Evolutionary conservation across 1,140 invertebrate genomes (phyloP), one percentile per base, ranked within the genome.

Genomic region (Subanguina moxae): DNA sequence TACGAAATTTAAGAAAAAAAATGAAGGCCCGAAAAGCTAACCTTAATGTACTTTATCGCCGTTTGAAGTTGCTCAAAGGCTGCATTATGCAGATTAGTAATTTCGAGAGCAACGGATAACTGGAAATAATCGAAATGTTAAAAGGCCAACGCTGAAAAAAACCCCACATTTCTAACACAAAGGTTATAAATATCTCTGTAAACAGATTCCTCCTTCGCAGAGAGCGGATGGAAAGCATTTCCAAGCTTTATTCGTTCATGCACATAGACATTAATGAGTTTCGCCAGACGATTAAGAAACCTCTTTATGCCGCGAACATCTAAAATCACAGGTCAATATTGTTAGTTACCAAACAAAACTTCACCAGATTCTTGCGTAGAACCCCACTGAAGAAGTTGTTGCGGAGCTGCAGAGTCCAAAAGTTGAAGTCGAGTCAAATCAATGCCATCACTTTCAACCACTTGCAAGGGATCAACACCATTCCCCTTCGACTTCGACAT

Each of bases 401-500:
- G n/a, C 1, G 79, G 79, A 9, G 74, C 69, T 17, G 78, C 73
- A 45, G 70, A 65, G 3, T 68, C 67, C 1, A 81, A 65, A 11
- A 81, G 61, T 52, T 80, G 74, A 8, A 81, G 46, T 23, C 80
- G 42, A 3, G 78, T 66, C 57, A 82, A 25, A 68, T 81, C 79
- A 23, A 73, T 57, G n/a, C 79, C 79, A 57, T 77, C 70, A 15
- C 57, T 59, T 15, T 75, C 70, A 25, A 81, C 46, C 8, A 81
- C 63, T 25, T 62, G 65, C 73, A 89, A 84, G n/a, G 95, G 95
- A 84, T 96, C 91, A 17, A 95, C 89, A 0, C 95, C 95, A 86
- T 98, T 99, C 64, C 89, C 84, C 85, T 97, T 98, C 0, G 94
- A 98, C 85, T 99, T 98, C 70, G 92, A 94, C 95, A 99, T 99